A percentile compares a stretch with the other conserved stretches of the same genome.
phyloP scores from a whole-genome alignment of 2,797 vertebrate genomes.

The Scomberomorus guttatus region DNA sequence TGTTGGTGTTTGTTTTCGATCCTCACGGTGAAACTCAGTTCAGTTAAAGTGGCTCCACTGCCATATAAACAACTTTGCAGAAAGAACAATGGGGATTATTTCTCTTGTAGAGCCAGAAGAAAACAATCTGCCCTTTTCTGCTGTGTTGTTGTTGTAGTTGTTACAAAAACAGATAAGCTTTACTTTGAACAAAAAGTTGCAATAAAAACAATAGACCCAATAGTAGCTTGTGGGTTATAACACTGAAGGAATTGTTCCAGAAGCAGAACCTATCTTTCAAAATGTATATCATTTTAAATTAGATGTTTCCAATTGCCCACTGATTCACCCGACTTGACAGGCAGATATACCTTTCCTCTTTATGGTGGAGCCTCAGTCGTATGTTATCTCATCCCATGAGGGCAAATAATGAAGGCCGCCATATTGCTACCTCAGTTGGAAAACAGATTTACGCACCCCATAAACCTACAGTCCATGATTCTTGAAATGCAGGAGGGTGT shows the following conservation, averaged over 20 bases:
- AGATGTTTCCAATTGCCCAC: not conserved
- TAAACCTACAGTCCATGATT: conserved; percentile 28
- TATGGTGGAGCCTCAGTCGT: not conserved
- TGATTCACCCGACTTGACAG: not conserved
- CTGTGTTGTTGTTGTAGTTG: not conserved
- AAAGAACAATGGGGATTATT: conserved; percentile 10
- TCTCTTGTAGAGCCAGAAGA: conserved; percentile 6
- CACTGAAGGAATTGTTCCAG: not conserved
- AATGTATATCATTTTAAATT: not conserved
- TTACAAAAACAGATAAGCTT: not conserved
- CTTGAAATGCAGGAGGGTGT: conserved; percentile 4
- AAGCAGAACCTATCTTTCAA: not conserved
- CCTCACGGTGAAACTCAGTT: not conserved
- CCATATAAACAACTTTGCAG: conserved; percentile 17
- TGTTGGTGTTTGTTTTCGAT: conserved; percentile 5
- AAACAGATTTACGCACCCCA: conserved; percentile 20
- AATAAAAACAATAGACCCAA: not conserved
- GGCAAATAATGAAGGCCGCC: conserved; percentile 21
- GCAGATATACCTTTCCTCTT: conserved; percentile 8
- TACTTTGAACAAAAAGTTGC: conserved; percentile 6
- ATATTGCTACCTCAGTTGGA: not conserved
- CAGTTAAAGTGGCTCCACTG: conserved; percentile 14
- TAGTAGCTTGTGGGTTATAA: not conserved
- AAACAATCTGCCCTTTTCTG: conserved; percentile 16
- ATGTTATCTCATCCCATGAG: not conserved